These are phyloP conservation scores for Typhlichthys eigenmanni DNA, from an alignment of 2,797 vertebrate species.

Conservation along the genomic window DNA sequence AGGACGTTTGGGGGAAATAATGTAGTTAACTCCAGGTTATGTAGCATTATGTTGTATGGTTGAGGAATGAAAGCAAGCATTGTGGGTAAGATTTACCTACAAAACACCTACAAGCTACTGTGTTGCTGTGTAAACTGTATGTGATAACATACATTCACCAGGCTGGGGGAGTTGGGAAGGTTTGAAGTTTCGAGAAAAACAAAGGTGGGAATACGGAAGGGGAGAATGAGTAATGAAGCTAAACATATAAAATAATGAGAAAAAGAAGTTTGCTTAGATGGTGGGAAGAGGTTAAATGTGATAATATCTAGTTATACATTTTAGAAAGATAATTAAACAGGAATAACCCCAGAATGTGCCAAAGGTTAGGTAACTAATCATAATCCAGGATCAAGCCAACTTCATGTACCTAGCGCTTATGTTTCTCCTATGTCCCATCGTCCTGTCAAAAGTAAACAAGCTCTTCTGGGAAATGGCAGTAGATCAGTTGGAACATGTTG, in stretches of 20 bases:
- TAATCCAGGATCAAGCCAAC: constrained; percentile 51
- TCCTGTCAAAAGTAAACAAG: constrained; percentile 20
- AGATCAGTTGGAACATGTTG: neutral
- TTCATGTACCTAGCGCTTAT: constrained; percentile 17
- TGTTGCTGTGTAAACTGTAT: constrained; percentile 15
- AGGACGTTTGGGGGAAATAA: constrained; percentile 9
- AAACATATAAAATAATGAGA: neutral
- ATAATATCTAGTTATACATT: constrained; percentile 30
- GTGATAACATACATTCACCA: constrained; percentile 23
- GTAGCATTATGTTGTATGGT: constrained; percentile 16
- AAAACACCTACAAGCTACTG: constrained; percentile 8
- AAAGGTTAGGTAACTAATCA: constrained; percentile 49
- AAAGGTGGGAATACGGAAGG: constrained; percentile 6
- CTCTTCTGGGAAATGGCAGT: constrained; percentile 3
- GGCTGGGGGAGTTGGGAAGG: constrained; percentile 10
- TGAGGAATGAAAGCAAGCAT: constrained; percentile 3
- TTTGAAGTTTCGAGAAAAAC: neutral
- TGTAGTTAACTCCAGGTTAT: constrained; percentile 17
- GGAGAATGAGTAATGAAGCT: constrained; percentile 19
- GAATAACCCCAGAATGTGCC: constrained; percentile 49
- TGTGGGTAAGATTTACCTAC: constrained; percentile 21
- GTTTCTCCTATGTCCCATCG: constrained; percentile 38
- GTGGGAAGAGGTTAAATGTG: constrained; percentile 13
- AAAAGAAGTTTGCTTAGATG: too few species aligned
- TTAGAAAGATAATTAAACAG: constrained; percentile 46